Evolutionary conservation across 1,140 invertebrate genomes (phyloP).

Genomic region (Ctenoplectra terminalis): DNA sequence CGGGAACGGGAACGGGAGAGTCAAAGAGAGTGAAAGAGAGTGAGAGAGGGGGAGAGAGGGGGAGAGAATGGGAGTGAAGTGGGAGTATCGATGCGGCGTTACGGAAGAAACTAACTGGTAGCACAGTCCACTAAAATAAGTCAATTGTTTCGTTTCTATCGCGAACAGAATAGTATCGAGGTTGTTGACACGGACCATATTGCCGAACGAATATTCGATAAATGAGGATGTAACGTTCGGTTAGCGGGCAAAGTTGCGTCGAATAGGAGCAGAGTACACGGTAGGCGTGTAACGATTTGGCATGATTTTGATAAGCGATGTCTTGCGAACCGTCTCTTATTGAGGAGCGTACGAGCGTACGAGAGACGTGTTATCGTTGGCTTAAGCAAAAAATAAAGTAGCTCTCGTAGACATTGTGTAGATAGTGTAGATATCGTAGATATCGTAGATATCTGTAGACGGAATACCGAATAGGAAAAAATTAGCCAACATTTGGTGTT

Average conservation of each 20-base stretch:
- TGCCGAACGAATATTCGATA: neutral
- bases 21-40: constrained; percentile 7
- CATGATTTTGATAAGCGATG: neutral
- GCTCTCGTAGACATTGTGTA: too few species aligned
- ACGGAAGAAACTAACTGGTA: neutral
- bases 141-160: constrained; percentile 24
- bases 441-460: too few species aligned
- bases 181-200: neutral
- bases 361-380: too few species aligned
- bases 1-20: constrained; percentile 19
- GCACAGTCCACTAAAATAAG: constrained; percentile 49
- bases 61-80: neutral
- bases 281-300: neutral
- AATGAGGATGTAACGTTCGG: neutral
- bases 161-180: neutral
- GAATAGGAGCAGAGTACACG: neutral
- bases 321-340: neutral
- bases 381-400: too few species aligned
- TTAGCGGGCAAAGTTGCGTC: neutral
- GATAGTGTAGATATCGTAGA: too few species aligned
- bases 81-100: constrained; percentile 7
- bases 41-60: neutral
- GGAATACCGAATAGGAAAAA: too few species aligned
- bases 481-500: too few species aligned
- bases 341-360: neutral